phyloP scores from a whole-genome alignment of 1,140 invertebrate genomes.

The Odontomachus brunneus region DNA sequence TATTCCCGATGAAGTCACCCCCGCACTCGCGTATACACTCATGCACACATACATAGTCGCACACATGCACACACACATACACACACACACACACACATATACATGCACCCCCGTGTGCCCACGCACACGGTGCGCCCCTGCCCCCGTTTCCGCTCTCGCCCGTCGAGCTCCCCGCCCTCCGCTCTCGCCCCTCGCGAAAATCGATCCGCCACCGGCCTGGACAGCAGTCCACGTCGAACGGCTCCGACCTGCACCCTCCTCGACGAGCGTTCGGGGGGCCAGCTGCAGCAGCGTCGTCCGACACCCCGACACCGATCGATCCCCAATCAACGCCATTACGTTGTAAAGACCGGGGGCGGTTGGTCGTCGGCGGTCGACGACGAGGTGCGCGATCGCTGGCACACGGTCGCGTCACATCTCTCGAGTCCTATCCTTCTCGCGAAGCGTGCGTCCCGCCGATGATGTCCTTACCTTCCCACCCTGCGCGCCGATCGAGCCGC shows the following conservation, averaged over 20 bases:
- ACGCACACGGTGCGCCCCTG: slow-evolving; percentile 39
- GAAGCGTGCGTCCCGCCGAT: not conserved
- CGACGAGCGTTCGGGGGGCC: slow-evolving; percentile 33
- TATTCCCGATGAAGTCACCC: slow-evolving; percentile 16
- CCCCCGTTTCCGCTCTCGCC: slow-evolving; percentile 42
- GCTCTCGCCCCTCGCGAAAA: slow-evolving; percentile 55
- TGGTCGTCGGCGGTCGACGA: slow-evolving; percentile 1
- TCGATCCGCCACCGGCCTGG: slow-evolving; percentile 70
- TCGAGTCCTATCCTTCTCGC: too few relatives aligned
- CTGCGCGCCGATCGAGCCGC: not conserved
- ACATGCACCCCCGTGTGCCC: slow-evolving; percentile 1
- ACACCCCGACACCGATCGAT: slow-evolving; percentile 52
- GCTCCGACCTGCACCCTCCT: slow-evolving; percentile 16
- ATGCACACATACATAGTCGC: not conserved
- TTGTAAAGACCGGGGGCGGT: not conserved
- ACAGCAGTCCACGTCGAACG: slow-evolving; percentile 59
- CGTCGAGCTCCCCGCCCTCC: not conserved
- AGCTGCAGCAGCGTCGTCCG: slow-evolving; percentile 13
- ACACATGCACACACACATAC: not conserved
- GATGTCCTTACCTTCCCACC: slow-evolving; percentile 13
- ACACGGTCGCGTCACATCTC: too few relatives aligned
- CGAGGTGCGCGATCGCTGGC: not conserved
- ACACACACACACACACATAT: not conserved
- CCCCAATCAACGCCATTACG: slow-evolving; percentile 58
- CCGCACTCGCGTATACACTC: not conserved